Evolutionary conservation across 2,888 invertebrate genomes (phyloP).

Genomic region (Dastarcus helophoroides): DNA sequence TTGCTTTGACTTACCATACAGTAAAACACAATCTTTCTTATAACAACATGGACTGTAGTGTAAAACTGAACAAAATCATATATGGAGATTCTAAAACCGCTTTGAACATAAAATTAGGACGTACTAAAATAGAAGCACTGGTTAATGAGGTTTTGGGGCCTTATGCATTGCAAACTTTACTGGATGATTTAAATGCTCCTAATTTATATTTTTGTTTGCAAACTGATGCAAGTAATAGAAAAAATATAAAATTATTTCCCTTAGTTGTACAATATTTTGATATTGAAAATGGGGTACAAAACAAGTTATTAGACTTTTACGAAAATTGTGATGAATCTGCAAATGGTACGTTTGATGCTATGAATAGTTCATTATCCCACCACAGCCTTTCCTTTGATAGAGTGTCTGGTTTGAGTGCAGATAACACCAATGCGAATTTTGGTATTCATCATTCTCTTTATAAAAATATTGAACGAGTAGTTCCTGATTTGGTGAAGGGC

Average conservation of each 20-base stretch:
- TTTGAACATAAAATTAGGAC: constrained; percentile 1
- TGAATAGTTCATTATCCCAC: constrained; percentile 15
- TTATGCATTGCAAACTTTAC: constrained; percentile 5
- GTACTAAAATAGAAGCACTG: constrained; percentile 9
- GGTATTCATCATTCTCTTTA: constrained; percentile 13
- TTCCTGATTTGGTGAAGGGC: constrained; percentile 14
- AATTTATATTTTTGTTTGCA: constrained; percentile 7
- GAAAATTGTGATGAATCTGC: constrained; percentile 14
- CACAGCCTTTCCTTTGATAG: constrained; percentile 18
- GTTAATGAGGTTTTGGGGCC: constrained; percentile 5
- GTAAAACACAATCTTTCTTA: constrained; percentile 25
- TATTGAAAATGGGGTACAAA: constrained; percentile 13
- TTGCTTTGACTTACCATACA: constrained; percentile 20
- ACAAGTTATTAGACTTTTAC: constrained; percentile 15
- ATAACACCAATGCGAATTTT: constrained; percentile 23
- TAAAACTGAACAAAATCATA: constrained; percentile 9
- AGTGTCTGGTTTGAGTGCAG: constrained; percentile 26
- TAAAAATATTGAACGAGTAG: constrained; percentile 13
- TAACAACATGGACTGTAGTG: constrained; percentile 21
- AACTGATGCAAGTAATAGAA: constrained; percentile 18
- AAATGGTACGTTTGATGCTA: constrained; percentile 14
- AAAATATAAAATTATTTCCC: constrained; percentile 16
- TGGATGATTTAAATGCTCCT: constrained; percentile 8
- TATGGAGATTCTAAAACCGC: constrained; percentile 11
- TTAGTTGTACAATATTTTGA: constrained; percentile 15